These are phyloP conservation scores for Agraylea sexmaculata DNA, from an alignment of 1,140 invertebrate species.

Conservation along the genomic window DNA sequence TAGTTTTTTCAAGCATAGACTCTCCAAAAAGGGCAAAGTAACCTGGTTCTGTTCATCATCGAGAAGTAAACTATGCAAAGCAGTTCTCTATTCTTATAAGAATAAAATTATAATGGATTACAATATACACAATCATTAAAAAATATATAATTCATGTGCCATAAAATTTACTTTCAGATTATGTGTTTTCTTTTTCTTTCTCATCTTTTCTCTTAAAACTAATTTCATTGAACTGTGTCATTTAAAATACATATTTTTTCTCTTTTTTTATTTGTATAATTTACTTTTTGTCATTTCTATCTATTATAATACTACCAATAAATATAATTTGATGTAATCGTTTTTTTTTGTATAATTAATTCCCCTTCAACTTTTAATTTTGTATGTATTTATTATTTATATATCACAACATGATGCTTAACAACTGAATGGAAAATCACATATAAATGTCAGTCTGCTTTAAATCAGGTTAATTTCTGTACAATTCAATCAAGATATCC, in stretches of 20 bases:
- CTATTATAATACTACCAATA: background rate
- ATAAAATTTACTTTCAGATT: background rate
- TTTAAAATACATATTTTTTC: background rate
- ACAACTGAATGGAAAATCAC: no score
- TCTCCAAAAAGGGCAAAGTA: slow-evolving; percentile 6
- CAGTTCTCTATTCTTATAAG: slow-evolving; percentile 3
- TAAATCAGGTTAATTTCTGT: no score
- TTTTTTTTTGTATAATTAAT: no score
- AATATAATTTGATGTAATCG: no score
- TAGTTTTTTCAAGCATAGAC: slow-evolving; percentile 9
- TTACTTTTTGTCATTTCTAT: background rate
- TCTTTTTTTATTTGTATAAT: slow-evolving; percentile 2
- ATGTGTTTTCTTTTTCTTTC: no score
- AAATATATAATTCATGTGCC: background rate
- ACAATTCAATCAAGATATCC: no score
- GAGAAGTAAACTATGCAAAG: background rate
- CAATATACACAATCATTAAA: slow-evolving; percentile 6
- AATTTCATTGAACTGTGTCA: no score
- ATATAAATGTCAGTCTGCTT: no score
- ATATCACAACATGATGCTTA: no score
- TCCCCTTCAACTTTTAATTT: no score
- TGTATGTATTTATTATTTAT: no score
- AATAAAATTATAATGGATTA: background rate
- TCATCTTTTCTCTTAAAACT: no score
- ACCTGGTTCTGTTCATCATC: background rate